phyloP scores from a whole-genome alignment of 2,113 vertebrate species.

The Acanthisitta chloris region DNA sequence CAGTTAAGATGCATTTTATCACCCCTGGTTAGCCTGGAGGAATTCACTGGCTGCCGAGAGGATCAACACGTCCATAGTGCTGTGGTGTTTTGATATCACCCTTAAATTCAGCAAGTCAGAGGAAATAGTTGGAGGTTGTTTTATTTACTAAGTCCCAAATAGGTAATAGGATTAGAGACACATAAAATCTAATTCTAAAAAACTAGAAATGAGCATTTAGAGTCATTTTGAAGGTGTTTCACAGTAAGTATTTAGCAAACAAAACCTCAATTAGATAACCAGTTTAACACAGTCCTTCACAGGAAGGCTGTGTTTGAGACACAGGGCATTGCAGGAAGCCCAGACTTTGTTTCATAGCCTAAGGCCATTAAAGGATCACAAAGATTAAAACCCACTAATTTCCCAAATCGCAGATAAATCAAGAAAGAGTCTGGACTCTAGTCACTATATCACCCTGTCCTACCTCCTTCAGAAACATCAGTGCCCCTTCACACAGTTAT shows the following conservation, averaged over 20 bases:
- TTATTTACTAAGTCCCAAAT: neutral
- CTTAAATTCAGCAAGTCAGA: neutral
- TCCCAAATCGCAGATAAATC: neutral
- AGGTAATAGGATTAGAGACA: neutral
- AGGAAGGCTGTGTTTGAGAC: neutral
- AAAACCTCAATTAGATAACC: neutral
- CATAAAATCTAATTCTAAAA: neutral
- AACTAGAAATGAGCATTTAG: neutral
- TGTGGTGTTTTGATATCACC: neutral
- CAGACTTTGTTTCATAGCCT: neutral
- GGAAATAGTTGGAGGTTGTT: neutral
- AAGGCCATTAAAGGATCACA: neutral
- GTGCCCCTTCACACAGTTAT: neutral
- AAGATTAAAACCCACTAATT: neutral
- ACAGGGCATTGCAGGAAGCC: neutral
- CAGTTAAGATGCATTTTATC: neutral
- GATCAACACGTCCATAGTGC: neutral
- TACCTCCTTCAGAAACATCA: neutral
- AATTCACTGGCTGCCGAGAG: neutral
- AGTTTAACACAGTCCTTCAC: neutral
- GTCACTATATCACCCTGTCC: neutral
- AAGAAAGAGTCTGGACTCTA: neutral
- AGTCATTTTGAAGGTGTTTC: neutral
- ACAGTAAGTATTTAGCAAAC: neutral
- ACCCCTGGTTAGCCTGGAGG: neutral